Base-by-base conservation (phyloP, 1,140 invertebrate species). In the Papilio polytes region DNA sequence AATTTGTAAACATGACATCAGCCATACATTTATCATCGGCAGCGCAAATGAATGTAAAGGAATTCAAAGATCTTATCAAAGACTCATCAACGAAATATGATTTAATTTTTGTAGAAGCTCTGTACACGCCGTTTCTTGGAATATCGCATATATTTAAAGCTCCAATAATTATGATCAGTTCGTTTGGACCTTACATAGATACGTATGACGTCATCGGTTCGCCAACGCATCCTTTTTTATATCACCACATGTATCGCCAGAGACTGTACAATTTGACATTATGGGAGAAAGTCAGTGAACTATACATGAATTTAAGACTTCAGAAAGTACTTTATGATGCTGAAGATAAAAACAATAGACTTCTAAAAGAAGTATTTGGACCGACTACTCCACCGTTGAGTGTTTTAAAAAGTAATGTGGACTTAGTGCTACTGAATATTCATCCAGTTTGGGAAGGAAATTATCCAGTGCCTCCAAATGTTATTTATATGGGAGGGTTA, bases 401-500 rank as follows among this genome's bases (percentile, higher is more conserved):
- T 0, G 92, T 95, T 80, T 82, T 96, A 22, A 87, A 91, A 72
- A 87, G 88, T 72, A 95, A 95, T 20, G 80, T 83, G 10, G 80
- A 92, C 0, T 76, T 96, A 78, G 85, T 96, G 36, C 86, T 97
- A 20, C 86, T 96, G 0, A 97, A 97, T 82, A 94, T 90, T 9
- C 95, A 96, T 83, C 93, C 94, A 76, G 92, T 94, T 0, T 81
- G 96, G 2, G 94, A 95, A 56, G 91, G 92, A 18, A 90, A 95
- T 0, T 88, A 92, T 9, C 95, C 96, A 0, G 89, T 94, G n/a
- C 81, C 95, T 0, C 95, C 96, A 3, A 95, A 94, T 84, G 91
- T 96, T 31, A 88, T 96, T 46, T 96, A 96, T 80, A 87, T 96
- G 79, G 94, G 92, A 66, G 95, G 95, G 1, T 85, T 95, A 26